These are phyloP conservation scores for Arctopsyche grandis DNA, from an alignment of 1,140 invertebrate species.

Conservation along the genomic window DNA sequence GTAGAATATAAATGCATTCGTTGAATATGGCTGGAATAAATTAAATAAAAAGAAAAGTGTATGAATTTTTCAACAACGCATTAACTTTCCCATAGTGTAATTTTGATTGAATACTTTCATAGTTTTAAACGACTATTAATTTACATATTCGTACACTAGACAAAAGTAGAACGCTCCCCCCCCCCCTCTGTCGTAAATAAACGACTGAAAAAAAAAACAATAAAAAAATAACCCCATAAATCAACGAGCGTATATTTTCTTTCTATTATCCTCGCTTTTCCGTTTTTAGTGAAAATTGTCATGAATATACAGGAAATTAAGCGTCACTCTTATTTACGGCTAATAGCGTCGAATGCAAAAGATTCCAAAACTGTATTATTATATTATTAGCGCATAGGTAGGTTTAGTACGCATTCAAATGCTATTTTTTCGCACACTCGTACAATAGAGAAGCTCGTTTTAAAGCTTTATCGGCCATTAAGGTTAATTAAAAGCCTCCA, in stretches of 20 bases:
- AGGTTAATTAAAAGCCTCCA: slow-evolving; percentile 51
- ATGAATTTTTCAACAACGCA: too few species aligned
- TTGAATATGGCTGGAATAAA: too few species aligned
- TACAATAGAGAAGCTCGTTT: slow-evolving; percentile 31
- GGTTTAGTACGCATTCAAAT: not conserved
- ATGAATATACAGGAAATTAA: slow-evolving; percentile 51
- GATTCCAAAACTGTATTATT: not conserved
- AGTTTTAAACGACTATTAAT: too few species aligned
- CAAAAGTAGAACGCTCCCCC: too few species aligned
- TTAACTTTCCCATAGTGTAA: too few species aligned
- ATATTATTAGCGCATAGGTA: too few species aligned
- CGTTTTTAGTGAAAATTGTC: slow-evolving; percentile 46
- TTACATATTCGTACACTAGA: too few species aligned
- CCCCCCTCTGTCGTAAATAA: too few species aligned
- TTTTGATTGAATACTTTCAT: too few species aligned
- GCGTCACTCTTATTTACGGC: slow-evolving; percentile 51
- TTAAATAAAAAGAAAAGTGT: too few species aligned
- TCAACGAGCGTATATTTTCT: slow-evolving; percentile 35
- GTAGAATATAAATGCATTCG: too few species aligned
- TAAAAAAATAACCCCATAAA: not conserved
- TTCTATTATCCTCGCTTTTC: slow-evolving; percentile 39
- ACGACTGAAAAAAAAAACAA: too few species aligned
- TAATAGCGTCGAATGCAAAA: slow-evolving; percentile 43
- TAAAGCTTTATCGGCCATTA: slow-evolving; percentile 50
- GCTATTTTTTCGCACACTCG: not conserved